phyloP scores from a whole-genome alignment of 2,113 vertebrate species.

The Elephantulus edwardii region DNA sequence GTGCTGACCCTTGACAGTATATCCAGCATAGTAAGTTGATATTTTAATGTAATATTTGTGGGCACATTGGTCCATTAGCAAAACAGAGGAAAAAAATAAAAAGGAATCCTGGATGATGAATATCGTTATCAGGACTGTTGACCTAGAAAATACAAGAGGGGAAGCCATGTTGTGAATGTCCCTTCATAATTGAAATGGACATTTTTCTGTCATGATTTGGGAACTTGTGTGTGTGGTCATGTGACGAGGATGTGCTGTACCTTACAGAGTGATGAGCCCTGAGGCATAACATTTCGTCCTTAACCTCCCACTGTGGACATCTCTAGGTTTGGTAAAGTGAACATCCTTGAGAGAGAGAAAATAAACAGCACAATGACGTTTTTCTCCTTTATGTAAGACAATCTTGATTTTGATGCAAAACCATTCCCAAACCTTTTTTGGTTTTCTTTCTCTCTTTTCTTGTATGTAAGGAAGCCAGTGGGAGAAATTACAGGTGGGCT shows the following conservation, averaged over 20 bases:
- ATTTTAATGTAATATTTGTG: slow-evolving; percentile 24
- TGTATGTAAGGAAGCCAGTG: neutral
- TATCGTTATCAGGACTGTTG: neutral
- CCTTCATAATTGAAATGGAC: neutral
- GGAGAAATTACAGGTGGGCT: neutral
- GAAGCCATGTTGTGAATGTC: neutral
- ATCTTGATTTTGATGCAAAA: neutral
- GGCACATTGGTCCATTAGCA: neutral
- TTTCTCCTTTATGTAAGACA: slow-evolving; percentile 32
- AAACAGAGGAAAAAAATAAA: neutral
- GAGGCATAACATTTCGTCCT: neutral
- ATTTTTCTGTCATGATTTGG: neutral
- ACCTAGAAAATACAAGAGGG: neutral
- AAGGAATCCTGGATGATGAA: slow-evolving; percentile 29
- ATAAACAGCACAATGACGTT: neutral
- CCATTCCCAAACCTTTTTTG: neutral
- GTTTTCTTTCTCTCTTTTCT: no score
- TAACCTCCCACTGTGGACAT: neutral
- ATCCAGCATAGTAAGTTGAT: neutral
- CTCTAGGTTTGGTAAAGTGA: neutral
- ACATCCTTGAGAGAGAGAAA: neutral
- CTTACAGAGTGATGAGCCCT: neutral
- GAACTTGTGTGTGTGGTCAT: neutral
- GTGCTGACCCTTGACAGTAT: slow-evolving; percentile 9
- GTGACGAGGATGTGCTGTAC: neutral